Evolutionary conservation across 1,140 invertebrate species (phyloP), one percentile per base, ranked within the genome.

Genomic region (Tetraneura akinire): DNA sequence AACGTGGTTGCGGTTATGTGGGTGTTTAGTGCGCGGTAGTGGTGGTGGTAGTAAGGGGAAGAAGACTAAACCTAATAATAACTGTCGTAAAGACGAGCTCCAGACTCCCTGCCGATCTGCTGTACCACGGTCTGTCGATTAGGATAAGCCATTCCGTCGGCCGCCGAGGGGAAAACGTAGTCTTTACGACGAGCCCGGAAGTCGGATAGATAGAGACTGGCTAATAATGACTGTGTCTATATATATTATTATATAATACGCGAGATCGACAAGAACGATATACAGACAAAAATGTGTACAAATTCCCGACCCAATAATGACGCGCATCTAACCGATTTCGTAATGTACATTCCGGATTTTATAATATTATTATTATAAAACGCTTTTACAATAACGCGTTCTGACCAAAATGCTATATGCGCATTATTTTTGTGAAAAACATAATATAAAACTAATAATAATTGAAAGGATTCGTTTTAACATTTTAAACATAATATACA

Each of bases 11-110:
- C n/a, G n/a, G n/a, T n/a, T n/a, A 57, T 16, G 26, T 16, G 26
- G 9, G 21, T 23, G 21, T 23, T 10, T n/a, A 49, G 16, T 6
- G 6, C 14, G 23, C 11, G n/a, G 5, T 37, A 4, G 45, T 37
- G 18, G 45, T 37, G 21, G 21, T 3, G 49, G 71, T 11, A 4
- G 13, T 18, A 11, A 8, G 68, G 3, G 70, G 51, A 10, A 45
- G 51, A 16, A 45, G 74, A 60, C n/a, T 37, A 78, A 78, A 62
- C 74, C 74, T 78, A 78, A 78, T 78, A 78, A 78, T 76, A 76
- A 76, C 73, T 76, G 32, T 76, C 73, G 73, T 76, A 55, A 78
- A 78, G 74, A 60, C 74, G 55, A 60, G 37, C 21, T 47, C 42
- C 66, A 68, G 66, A 68, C 66, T 42, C 2, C n/a, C 10, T 10